Conservation (phyloP, 2,113 vertebrate genomes). For the Clarias gariepinus region DNA sequence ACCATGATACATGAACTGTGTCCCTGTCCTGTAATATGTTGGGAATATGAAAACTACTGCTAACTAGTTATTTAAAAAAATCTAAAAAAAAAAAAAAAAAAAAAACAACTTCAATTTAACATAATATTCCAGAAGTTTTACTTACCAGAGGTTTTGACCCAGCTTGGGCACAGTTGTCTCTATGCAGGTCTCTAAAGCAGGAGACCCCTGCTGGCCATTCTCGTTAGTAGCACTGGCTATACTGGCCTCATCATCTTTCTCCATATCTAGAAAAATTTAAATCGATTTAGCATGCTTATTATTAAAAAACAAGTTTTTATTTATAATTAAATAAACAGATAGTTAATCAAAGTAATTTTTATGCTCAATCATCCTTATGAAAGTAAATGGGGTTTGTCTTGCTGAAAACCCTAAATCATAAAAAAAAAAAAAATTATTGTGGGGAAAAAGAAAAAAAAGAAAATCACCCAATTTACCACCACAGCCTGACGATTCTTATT, state of each 20-base stretch:
- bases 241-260: slow-evolving; percentile 72
- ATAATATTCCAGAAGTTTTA: neutral
- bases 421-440: too few relatives aligned
- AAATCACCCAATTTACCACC: neutral
- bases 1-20: fast-evolving
- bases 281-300: too few relatives aligned
- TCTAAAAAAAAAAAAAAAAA: neutral
- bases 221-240: slow-evolving; percentile 67
- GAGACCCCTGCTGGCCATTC: slow-evolving; percentile 66
- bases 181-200: slow-evolving; percentile 69
- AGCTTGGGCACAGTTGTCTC: slow-evolving; percentile 91
- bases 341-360: too few relatives aligned
- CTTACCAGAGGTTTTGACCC: slow-evolving; percentile 95
- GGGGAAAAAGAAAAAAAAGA: too few relatives aligned
- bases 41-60: neutral
- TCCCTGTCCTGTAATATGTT: neutral
- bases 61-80: too few relatives aligned
- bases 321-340: too few relatives aligned
- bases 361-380: neutral
- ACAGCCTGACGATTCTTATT: neutral
- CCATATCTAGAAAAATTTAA: slow-evolving; percentile 59
- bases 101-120: neutral
- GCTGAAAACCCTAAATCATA: neutral
- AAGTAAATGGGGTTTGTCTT: neutral
- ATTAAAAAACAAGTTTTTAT: too few relatives aligned